Base-by-base conservation (phyloP, 2,113 vertebrate species). In the Clarias gariepinus region DNA sequence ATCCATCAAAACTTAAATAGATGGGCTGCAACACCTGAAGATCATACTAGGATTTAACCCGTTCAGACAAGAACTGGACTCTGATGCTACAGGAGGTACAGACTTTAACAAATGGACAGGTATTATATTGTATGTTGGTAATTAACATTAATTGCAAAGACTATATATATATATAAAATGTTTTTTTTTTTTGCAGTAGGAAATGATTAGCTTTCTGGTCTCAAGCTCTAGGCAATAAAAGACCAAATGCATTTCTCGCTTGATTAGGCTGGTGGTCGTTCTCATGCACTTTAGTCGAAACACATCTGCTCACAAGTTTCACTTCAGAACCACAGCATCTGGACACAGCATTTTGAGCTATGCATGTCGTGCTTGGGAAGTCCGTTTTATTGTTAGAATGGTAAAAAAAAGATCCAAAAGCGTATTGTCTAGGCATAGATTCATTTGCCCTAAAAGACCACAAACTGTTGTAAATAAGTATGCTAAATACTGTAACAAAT, bases 301-400 rank as follows among this genome's bases (percentile, higher is more conserved):
- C 71, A 53, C 88, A 85, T 89, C 88, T 85, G 87, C 66, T 71
- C 53, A 81, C 76, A 82, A 57, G 33, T 23, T 71, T 79, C 69
- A 28, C 57, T 86, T 10, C 82, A n/a, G 78, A 84, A 71, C 84
- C 71, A 69, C 10, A 58, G 33, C 66, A 30, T 81, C 57, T 68
- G 82, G n/a, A 57, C 53, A 58, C 77, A 60, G 3, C 55, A 18
- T 79, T 30, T 16, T 60, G 55, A 4, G 1, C 6, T 33, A 19
- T 33, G 53, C 16, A 23, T 60, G 47, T 21, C 23, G 0, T 3
- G 60, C 55, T 23, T 57, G 53, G 76, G 76, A 57, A 79, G 8
- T 19, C 19, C 1, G 0, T 57, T 79, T 28, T 79, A 19, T 79
- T 58, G 3, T 19, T 28, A 55, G 6, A 55, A 74, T 47, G 2